A percentile compares a stretch with the other conserved stretches of the same genome.
Evolutionary conservation across 2,888 invertebrate species (phyloP).

Genomic region (Clitarchus hookeri): DNA sequence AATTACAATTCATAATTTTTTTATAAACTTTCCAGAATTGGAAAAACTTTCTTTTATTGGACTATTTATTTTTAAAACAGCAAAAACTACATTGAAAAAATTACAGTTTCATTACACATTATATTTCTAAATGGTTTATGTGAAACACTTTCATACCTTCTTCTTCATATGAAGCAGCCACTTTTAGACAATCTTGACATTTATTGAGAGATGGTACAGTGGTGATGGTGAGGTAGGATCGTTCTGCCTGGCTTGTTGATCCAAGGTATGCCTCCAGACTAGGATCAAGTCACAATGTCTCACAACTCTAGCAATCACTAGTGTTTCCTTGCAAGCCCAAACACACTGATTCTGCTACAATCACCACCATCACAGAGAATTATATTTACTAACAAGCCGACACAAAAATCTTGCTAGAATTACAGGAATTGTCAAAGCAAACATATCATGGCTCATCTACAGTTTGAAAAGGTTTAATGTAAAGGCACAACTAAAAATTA

Average conservation of each 20-base stretch:
- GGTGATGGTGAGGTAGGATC: slow-evolving; percentile 66
- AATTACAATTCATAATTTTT: too few relatives aligned
- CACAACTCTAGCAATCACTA: neutral
- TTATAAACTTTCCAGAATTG: too few relatives aligned
- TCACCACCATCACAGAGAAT: neutral
- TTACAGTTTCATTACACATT: too few relatives aligned
- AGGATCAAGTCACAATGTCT: neutral
- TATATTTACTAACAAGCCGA: neutral
- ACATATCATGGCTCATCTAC: too few relatives aligned
- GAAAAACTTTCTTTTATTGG: too few relatives aligned
- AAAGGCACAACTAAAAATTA: too few relatives aligned
- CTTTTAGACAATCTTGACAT: slow-evolving; percentile 63
- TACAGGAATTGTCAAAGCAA: too few relatives aligned
- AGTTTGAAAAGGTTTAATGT: too few relatives aligned
- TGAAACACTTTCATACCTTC: slow-evolving; percentile 51
- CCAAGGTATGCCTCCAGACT: slow-evolving; percentile 25
- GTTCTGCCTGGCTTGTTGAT: slow-evolving; percentile 33
- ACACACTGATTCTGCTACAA: neutral
- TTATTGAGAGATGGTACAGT: slow-evolving; percentile 67
- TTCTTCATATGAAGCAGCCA: slow-evolving; percentile 58
- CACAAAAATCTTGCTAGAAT: too few relatives aligned
- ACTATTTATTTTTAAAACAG: too few relatives aligned
- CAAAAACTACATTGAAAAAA: too few relatives aligned
- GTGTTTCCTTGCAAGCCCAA: neutral
- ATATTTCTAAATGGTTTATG: neutral